Evolutionary conservation across 1,140 invertebrate genomes (phyloP), one percentile per base, ranked within the genome.

Genomic region (Cotesia vestalis): DNA sequence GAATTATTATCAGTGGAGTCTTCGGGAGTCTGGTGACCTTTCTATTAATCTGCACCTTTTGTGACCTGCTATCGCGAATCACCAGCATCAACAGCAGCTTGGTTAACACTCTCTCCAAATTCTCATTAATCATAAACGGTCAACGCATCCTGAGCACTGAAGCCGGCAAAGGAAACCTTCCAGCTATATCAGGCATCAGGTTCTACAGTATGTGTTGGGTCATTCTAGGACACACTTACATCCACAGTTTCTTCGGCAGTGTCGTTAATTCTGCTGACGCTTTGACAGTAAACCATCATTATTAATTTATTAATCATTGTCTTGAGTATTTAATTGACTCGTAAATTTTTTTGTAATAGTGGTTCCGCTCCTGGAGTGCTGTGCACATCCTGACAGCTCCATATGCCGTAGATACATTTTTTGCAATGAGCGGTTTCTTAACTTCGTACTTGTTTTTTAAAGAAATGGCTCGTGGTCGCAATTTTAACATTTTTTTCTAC

Each of bases 391-490:
- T 82, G 0, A 69, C 79, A 0, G 84, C 81, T 4, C 78, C 83
- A 2, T 80, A 86, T 38, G 78, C 87, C 0, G 89, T 90, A 0
- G 89, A 90, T 72, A 89, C 89, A 2, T 90, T 90, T 77, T 88
- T 90, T 46, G 77, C 89, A 34, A 79, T 89, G 8, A 91, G 90
- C 79, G 92, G 91, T 60, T 79, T 91, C 1, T 80, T 93, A 0
- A 79, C 90, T 1, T 83, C 88, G 0, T 91, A 91, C 69, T 80
- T 89, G 0, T 86, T 89, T 20, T 77, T 90, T 8, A 88, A 88
- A 70, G 81, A 87, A 62, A 79, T 87, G 35, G 76, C 82, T 35
- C 85, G 82, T 73, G 74, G 77, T 14, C 70, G 79, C 27, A 80
- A 73, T 46, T 81, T 86, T 57, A 83, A 85, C 76, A 66, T 80